These are phyloP conservation scores for Bettongia penicillata DNA, from an alignment of 2,113 vertebrate species.

Conservation along the genomic window DNA sequence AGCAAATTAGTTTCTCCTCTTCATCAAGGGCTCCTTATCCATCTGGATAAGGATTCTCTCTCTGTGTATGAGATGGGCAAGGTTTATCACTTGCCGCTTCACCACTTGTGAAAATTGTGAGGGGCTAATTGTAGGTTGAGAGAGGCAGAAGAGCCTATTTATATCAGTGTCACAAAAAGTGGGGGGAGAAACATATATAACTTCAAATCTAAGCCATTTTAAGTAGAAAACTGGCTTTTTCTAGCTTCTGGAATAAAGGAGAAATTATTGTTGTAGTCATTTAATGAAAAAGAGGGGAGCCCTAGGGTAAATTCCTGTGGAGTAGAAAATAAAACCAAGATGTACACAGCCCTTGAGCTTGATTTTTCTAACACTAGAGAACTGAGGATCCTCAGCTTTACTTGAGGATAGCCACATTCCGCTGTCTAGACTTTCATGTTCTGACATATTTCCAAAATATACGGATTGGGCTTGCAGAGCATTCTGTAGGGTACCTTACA, in stretches of 20 bases:
- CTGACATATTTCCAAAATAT: rapidly evolving
- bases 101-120: background rate
- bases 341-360: rapidly evolving
- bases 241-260: background rate
- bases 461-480: rapidly evolving
- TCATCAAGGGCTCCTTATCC: background rate
- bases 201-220: background rate
- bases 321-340: background rate
- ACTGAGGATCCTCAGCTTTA: background rate
- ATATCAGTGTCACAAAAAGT: background rate
- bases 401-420: background rate
- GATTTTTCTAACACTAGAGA: background rate
- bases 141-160: background rate
- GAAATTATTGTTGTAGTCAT: background rate
- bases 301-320: background rate
- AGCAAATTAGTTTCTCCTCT: background rate
- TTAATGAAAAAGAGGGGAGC: background rate
- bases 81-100: background rate
- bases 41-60: background rate
- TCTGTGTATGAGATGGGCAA: background rate
- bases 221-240: background rate
- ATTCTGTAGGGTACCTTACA: background rate
- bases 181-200: background rate
- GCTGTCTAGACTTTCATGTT: background rate
- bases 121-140: background rate